Evolutionary conservation across 2,113 vertebrate species (phyloP).

Genomic region (Pristiophorus japonicus): DNA sequence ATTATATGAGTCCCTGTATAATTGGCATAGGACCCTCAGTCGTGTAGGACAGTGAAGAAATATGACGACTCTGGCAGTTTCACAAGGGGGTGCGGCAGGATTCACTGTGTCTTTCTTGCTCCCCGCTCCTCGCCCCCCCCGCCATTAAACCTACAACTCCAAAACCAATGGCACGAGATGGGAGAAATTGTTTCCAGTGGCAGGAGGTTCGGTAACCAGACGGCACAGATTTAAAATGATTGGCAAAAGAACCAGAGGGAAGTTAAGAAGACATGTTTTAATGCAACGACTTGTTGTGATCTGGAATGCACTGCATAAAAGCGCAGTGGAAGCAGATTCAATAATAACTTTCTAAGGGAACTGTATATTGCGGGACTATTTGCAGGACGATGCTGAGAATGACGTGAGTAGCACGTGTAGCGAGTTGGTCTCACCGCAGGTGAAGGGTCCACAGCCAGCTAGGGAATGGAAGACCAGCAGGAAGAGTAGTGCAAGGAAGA

Average conservation of each 20-base stretch:
- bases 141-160: not conserved
- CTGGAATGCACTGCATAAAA: not conserved
- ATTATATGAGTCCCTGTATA: not conserved
- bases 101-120: not conserved
- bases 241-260: not conserved
- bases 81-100: not conserved
- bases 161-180: not conserved
- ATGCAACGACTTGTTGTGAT: not conserved
- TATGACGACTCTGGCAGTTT: not conserved
- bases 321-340: not conserved
- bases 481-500: no score
- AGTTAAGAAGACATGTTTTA: not conserved
- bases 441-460: no score
- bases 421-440: no score
- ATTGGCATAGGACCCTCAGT: not conserved
- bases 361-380: no score
- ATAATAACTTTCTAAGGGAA: not conserved
- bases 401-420: no score
- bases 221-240: not conserved
- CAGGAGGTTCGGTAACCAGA: not conserved
- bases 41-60: not conserved
- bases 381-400: no score
- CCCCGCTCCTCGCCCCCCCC: no score
- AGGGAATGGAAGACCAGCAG: no score
- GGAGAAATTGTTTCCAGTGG: not conserved